Base-by-base conservation (phyloP, 35 echinoderm and acorn worm species). In the Holothuria glaberrima region DNA sequence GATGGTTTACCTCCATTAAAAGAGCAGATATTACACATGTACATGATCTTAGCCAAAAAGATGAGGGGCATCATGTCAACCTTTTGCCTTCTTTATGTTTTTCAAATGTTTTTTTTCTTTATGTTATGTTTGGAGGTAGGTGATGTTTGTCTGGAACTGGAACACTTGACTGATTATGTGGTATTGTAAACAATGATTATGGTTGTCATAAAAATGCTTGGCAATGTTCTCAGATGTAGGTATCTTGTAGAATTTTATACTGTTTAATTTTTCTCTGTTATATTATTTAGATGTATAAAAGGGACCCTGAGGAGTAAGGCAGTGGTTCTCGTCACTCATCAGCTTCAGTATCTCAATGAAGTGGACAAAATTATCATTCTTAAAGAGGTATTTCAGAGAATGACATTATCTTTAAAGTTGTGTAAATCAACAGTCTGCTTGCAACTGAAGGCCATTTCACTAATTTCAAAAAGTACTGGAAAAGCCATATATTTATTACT, bases 311-410 rank as follows among this genome's bases (percentile, higher is more conserved):
- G 30, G 32, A 30, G 36, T 30, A 92, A 92, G 76, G 62, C 90
- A 20, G 82, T 84, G 17, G 75, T 92, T 20, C 82, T 92, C 21
- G 82, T 92, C 20, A 92, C 90, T 6, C 90, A 92, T 59, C 90
- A 92, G 57, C 83, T 92, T 22, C 90, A 92, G 32, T 92, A 92
- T 44, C 82, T 92, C 27, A 83, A 54, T 48, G 60, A 58, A 28
- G 70, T 85, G 36, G 90, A 92, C 52, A 86, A 92, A 54, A 87
- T 92, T 30, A 64, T 92, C 9, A 59, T 92, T 27, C 18, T 92
- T 34, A 92, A 67, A 68, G 80, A 92, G 50, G 90, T 92, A 65
- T 41, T 28, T 21, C n/a, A 44, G 9, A 4, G 36, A 41, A n/a
- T n/a, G 36, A 41, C 36, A 41, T 41, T 41, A 4, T 41, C 36